Conservation (phyloP, 2,113 vertebrate species). For the Falco punctatus region DNA sequence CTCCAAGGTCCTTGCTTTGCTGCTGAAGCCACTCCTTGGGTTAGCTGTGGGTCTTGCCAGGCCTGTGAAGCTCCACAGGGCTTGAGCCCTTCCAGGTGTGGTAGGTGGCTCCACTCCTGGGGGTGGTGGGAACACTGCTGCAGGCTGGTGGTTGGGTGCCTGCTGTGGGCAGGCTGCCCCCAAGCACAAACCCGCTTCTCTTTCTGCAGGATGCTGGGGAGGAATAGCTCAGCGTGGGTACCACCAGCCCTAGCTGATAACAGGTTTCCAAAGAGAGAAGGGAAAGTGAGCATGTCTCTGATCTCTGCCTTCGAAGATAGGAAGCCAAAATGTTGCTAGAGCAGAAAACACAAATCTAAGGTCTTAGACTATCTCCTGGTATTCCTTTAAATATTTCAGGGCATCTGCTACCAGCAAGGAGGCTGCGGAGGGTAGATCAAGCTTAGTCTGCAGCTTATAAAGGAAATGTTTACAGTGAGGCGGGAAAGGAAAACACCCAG, state of each 20-base stretch:
- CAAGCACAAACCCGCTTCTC: rapidly evolving
- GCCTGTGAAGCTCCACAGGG: neutral
- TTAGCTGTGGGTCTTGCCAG: neutral
- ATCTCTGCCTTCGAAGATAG: neutral
- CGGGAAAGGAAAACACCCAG: neutral
- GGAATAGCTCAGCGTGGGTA: neutral
- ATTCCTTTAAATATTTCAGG: neutral
- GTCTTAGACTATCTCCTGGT: neutral
- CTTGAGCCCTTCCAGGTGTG: neutral
- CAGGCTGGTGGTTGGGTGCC: neutral
- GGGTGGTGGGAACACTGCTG: neutral
- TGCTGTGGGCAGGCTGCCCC: neutral
- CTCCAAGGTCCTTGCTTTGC: neutral
- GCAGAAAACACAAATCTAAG: neutral
- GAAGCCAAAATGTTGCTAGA: neutral
- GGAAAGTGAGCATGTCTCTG: neutral
- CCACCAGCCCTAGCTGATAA: neutral
- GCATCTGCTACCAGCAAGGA: neutral
- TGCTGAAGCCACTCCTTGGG: neutral
- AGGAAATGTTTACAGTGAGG: neutral
- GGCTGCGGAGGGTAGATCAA: neutral
- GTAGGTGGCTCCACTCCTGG: neutral
- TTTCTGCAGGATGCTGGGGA: neutral
- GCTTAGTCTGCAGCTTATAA: neutral
- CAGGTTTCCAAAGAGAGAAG: neutral